Evolutionary conservation across 2,888 invertebrate species (phyloP), one percentile per base, ranked within the genome.

Genomic region (Drosophila affinis): DNA sequence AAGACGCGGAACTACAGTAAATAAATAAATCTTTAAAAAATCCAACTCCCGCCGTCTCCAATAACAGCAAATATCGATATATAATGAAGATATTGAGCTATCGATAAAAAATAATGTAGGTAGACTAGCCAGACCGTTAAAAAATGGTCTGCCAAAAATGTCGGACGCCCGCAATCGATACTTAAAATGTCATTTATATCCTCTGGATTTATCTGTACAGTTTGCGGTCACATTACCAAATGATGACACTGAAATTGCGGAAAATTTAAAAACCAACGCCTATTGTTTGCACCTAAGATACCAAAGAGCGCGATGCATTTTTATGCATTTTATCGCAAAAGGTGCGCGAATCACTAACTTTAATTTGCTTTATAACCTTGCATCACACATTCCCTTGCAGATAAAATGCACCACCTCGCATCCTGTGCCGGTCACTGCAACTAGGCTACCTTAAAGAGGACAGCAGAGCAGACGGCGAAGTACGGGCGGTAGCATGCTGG

Each of bases 381-480:
- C 57, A 69, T 58, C 39, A 47, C 59, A 49, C 48, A 65, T 39
- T 14, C 14, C 52, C 32, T 21, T 47, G 55, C 72, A 72, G 53
- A 14, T 2, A 39, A 1, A 39, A 62, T 53, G 48, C 47, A 56
- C 51, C 70, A 39, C 56, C 24, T 24, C 53, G n/a, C 52, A 61
- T 48, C 62, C 60, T 60, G 60, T 62, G 48, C 64, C 62, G 73
- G 74, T 68, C 76, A 87, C 76, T 88, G 77, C 76, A 81, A 79
- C 77, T 82, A 92, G 92, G 92, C 82, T 92, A 92, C 91, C 90
- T 92, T 92, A 92, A 92, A 91, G 92, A 92, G 87, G 92, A 92
- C 84, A 1, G 18, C 2, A 18, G 18, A 92, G 91, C 80, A 79
- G 88, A 63, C 45, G 76, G 34, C 73, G 78, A 44, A 77, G 57